A percentile compares a stretch with the other conserved stretches of the same genome.
These are phyloP conservation scores for Osmerus mordax DNA, from an alignment of 2,113 vertebrate genomes.

Conservation along the genomic window DNA sequence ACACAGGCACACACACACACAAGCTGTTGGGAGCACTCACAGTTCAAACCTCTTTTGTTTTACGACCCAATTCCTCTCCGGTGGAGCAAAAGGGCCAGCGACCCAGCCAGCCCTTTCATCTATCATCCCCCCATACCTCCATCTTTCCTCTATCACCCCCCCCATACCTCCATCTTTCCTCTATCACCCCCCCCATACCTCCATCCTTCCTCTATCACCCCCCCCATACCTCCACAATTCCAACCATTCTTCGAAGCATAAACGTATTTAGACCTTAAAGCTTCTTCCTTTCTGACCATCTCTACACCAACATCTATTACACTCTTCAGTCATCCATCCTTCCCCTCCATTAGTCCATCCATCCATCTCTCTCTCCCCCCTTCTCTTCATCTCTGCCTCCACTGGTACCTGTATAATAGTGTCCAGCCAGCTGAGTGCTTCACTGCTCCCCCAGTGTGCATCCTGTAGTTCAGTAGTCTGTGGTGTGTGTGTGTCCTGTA, in stretches of 20 bases:
- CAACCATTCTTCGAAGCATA: background rate
- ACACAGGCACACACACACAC: conserved; percentile 4
- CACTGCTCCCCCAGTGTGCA: too few species aligned
- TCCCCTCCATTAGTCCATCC: background rate
- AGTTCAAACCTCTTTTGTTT: background rate
- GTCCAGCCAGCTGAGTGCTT: too few species aligned
- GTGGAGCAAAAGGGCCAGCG: background rate
- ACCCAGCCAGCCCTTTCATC: background rate
- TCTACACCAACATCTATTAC: background rate
- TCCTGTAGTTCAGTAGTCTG: too few species aligned
- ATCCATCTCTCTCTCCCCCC: background rate
- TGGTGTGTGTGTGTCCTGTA: background rate
- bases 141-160: too few species aligned
- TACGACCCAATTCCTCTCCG: background rate
- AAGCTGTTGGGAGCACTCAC: background rate
- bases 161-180: background rate
- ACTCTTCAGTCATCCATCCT: background rate
- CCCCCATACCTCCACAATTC: background rate
- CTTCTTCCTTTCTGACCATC: too few species aligned
- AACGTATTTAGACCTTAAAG: too few species aligned
- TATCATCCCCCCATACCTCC: background rate
- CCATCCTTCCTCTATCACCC: background rate
- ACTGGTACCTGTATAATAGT: too few species aligned
- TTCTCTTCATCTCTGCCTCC: too few species aligned
- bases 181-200: background rate